Conservation (phyloP, 2,797 vertebrate species). For the Xyrichtys novacula region DNA sequence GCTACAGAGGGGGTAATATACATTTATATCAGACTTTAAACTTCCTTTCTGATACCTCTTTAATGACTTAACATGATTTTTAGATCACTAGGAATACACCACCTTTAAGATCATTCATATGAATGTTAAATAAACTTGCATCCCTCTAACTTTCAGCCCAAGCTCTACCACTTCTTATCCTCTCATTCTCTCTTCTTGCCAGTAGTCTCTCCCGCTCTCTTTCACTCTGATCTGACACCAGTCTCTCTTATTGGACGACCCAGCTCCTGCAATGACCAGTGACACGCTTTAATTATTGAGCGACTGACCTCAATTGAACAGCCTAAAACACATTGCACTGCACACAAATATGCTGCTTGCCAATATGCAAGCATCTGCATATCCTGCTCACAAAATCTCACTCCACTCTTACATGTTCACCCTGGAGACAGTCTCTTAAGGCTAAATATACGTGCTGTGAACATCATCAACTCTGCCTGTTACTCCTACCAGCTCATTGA, state of each 20-base stretch:
- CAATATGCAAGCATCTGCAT: slow-evolving; percentile 40
- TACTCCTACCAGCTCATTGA: slow-evolving; percentile 58
- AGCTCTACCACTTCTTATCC: slow-evolving; percentile 31
- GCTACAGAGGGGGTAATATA: no score
- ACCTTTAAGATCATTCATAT: slow-evolving; percentile 22
- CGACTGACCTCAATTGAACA: slow-evolving; percentile 83
- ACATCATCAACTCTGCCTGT: slow-evolving; percentile 56
- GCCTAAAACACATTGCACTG: slow-evolving; percentile 64
- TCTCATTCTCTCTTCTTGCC: slow-evolving; percentile 37
- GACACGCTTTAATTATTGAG: slow-evolving; percentile 84
- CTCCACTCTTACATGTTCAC: slow-evolving; percentile 65
- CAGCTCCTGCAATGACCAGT: slow-evolving; percentile 76
- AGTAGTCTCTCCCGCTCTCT: slow-evolving; percentile 40
- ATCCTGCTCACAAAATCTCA: slow-evolving; percentile 46
- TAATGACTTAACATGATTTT: no score
- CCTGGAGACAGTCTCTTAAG: slow-evolving; percentile 66
- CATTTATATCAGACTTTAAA: no score
- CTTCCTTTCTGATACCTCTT: no score
- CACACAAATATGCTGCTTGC: slow-evolving; percentile 32
- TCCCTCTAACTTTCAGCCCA: slow-evolving; percentile 26
- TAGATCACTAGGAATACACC: no score
- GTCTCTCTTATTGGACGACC: slow-evolving; percentile 67
- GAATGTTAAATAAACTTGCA: slow-evolving; percentile 38
- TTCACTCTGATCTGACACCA: slow-evolving; percentile 60
- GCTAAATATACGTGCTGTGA: slow-evolving; percentile 74